Evolutionary conservation across 2,113 vertebrate species (phyloP), one percentile per base, ranked within the genome.

Genomic region (Paramisgurnus dabryanus): DNA sequence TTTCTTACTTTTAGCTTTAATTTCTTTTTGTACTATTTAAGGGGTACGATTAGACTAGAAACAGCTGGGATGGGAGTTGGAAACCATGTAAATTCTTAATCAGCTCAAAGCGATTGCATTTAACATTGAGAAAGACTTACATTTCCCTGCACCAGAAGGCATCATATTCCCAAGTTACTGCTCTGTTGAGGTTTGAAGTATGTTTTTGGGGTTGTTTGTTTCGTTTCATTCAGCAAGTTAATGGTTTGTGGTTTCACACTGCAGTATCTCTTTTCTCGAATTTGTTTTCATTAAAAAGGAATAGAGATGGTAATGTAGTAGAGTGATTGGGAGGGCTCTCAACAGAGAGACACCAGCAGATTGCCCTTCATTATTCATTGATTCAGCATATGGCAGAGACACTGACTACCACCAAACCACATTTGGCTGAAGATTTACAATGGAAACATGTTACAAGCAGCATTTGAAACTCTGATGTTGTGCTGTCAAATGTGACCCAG

Each of bases 341-440:
- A 63, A 12, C 60, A 4, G 58, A 78, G 39, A 43, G 43, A 17
- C 22, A 43, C 10, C 10, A 34, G 41, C 67, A 81, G 68, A 63
- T 39, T 75, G 27, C 22, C 18, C 41, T 80, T 57, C 66, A 79
- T 83, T 81, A 81, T 79, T 79, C 2, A 80, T 79, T 74, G 50
- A 67, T 65, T 50, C 58, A 47, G 63, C 77, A 82, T 81, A 80
- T 80, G 72, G 55, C 61, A 50, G 66, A 17, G 67, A 27, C 76
- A 66, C 60, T 68, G n/a, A n/a, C 67, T 45, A 22, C 41, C 68
- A 15, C 69, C 43, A 43, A 73, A 66, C 34, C 60, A 22, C 63
- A 43, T 34, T 53, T 47, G 61, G 61, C 58, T 63, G n/a, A 34
- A 57, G 6, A 61, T 67, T 55, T 49, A 50, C 66, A 65, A 76